phyloP scores from a whole-genome alignment of 2,888 invertebrate genomes.

The Watsonalla binaria region DNA sequence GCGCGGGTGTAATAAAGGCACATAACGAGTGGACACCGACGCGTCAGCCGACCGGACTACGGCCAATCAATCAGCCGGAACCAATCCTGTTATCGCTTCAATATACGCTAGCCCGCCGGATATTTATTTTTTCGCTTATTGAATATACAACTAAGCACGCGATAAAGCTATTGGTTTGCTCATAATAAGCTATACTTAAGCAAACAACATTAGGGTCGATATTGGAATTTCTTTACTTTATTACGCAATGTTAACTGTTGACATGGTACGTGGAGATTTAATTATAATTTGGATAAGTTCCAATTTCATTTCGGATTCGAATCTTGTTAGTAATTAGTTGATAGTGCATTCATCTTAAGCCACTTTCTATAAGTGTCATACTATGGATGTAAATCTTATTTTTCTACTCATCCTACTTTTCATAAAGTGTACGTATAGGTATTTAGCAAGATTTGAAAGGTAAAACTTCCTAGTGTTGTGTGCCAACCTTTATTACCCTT shows the following conservation, averaged over 20 bases:
- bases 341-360: background rate
- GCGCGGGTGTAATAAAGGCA: constrained; percentile 15
- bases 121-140: constrained; percentile 5
- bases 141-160: background rate
- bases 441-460: too few relatives aligned
- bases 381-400: too few relatives aligned
- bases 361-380: too few relatives aligned
- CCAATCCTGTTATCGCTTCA: constrained; percentile 27
- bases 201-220: too few relatives aligned
- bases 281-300: background rate
- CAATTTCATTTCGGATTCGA: background rate
- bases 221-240: background rate
- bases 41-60: constrained; percentile 11
- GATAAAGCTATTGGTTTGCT: background rate
- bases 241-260: background rate
- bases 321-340: background rate
- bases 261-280: background rate
- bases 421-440: too few relatives aligned
- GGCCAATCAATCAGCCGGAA: constrained; percentile 34
- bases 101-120: constrained; percentile 10
- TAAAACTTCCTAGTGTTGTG: background rate
- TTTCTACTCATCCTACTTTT: too few relatives aligned
- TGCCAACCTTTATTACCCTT: constrained; percentile 28
- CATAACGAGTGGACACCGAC: constrained; percentile 22
- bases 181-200: background rate